Evolutionary conservation across 2,113 vertebrate genomes (phyloP).

Genomic region (Megalops atlanticus): DNA sequence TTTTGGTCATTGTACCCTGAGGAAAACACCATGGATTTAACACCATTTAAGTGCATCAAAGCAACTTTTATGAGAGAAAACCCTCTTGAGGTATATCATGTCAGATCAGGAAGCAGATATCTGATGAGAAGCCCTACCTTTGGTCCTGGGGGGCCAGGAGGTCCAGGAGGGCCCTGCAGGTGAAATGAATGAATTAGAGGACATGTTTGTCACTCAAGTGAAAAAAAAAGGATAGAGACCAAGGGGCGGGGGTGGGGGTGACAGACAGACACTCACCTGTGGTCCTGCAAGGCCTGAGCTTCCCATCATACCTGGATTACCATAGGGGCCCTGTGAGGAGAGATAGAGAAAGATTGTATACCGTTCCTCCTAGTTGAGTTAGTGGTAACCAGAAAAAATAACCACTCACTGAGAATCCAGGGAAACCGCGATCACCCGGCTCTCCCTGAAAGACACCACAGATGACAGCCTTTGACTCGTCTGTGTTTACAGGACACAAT

Average conservation of each 20-base stretch:
- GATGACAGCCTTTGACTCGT: constrained; percentile 13
- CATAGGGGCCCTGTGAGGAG: constrained; percentile 72
- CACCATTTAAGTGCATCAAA: neutral
- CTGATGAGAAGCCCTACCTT: constrained; percentile 61
- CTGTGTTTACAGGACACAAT: neutral
- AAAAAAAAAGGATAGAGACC: no score
- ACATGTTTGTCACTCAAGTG: neutral
- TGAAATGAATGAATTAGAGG: neutral
- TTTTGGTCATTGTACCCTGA: constrained; percentile 66
- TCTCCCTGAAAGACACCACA: constrained; percentile 77
- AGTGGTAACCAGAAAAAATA: neutral
- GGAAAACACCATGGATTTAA: constrained; percentile 25
- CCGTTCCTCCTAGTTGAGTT: neutral
- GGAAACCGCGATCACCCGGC: constrained; percentile 70
- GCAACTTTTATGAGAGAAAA: no score
- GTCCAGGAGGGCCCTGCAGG: constrained; percentile 80
- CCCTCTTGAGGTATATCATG: no score
- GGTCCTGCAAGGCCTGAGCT: constrained; percentile 72
- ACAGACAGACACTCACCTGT: constrained; percentile 78
- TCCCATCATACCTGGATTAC: constrained; percentile 70
- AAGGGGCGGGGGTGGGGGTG: no score
- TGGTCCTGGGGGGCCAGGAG: constrained; percentile 76
- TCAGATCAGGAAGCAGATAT: no score
- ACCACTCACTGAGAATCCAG: constrained; percentile 77
- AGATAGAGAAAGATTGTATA: constrained; percentile 15